Evolutionary conservation across 2,113 vertebrate genomes (phyloP).

Genomic region (Etheostoma cragini): DNA sequence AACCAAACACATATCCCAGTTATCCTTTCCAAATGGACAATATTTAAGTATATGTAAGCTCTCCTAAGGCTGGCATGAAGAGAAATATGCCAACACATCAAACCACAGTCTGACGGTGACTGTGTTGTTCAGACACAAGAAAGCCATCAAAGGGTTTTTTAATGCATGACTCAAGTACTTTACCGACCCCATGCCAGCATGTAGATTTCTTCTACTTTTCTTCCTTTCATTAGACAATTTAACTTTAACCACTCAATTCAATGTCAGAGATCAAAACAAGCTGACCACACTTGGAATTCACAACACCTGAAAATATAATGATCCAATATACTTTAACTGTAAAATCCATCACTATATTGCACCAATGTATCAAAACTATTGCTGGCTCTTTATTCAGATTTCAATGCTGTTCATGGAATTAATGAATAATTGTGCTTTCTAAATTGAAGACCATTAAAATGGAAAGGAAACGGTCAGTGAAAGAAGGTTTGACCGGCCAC

Average conservation of each 20-base stretch:
- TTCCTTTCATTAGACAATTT: slow-evolving; percentile 21
- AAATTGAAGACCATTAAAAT: slow-evolving; percentile 22
- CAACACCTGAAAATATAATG: slow-evolving; percentile 1
- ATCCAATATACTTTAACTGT: not conserved
- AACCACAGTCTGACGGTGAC: slow-evolving; percentile 64
- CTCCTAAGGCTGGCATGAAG: slow-evolving; percentile 2
- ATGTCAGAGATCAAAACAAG: slow-evolving; percentile 37
- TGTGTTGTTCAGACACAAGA: slow-evolving; percentile 63
- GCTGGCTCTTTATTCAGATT: slow-evolving; percentile 10
- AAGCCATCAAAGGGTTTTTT: slow-evolving; percentile 63
- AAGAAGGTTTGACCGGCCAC: not conserved
- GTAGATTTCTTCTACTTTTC: slow-evolving; percentile 6
- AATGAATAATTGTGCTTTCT: slow-evolving; percentile 15
- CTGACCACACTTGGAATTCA: not conserved
- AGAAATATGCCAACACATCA: slow-evolving; percentile 57
- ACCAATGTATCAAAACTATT: not conserved
- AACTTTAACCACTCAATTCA: slow-evolving; percentile 20
- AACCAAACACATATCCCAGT: not conserved
- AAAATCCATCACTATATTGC: not conserved
- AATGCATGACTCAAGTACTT: slow-evolving; percentile 65
- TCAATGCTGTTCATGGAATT: not conserved
- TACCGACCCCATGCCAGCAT: slow-evolving; percentile 26
- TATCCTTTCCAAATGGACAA: not conserved
- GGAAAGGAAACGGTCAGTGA: slow-evolving; percentile 11
- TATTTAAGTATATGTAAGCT: slow-evolving; percentile 23